Evolutionary conservation across 2,797 vertebrate species (phyloP).

Genomic region (Pelobates cultripes): DNA sequence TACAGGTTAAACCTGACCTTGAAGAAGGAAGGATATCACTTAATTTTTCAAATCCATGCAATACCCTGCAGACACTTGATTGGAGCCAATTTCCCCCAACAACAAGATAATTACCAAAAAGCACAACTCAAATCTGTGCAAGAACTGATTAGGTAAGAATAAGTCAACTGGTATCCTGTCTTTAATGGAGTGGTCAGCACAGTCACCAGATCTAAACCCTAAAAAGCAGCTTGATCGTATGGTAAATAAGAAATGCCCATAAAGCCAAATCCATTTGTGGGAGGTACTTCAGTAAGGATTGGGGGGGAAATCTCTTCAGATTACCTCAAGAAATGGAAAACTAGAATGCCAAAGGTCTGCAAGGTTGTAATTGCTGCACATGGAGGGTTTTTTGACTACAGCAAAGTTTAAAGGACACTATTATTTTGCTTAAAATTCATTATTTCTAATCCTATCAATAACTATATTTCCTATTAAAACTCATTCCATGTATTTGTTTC

Average conservation of each 20-base stretch:
- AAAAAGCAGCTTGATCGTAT: not conserved
- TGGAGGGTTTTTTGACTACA: not conserved
- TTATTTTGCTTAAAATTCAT: not conserved
- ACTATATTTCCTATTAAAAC: too few relatives aligned
- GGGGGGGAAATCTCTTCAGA: not conserved
- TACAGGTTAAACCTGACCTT: not conserved
- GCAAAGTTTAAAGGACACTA: not conserved
- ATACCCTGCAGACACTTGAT: slow-evolving; percentile 2
- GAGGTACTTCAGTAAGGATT: not conserved
- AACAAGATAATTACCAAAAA: not conserved
- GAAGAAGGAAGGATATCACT: not conserved
- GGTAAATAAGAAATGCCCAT: slow-evolving; percentile 1
- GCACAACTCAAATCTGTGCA: not conserved
- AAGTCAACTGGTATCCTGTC: not conserved
- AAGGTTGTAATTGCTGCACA: not conserved
- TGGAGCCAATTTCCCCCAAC: not conserved
- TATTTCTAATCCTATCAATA: too few relatives aligned
- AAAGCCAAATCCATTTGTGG: not conserved
- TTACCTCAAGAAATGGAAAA: not conserved
- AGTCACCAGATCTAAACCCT: not conserved
- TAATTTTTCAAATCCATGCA: not conserved
- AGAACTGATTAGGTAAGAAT: not conserved
- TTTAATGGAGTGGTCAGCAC: not conserved
- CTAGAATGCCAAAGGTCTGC: not conserved
- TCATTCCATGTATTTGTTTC: too few relatives aligned